Evolutionary conservation across 2,113 vertebrate species (phyloP).

Genomic region (Bombycilla garrulus): DNA sequence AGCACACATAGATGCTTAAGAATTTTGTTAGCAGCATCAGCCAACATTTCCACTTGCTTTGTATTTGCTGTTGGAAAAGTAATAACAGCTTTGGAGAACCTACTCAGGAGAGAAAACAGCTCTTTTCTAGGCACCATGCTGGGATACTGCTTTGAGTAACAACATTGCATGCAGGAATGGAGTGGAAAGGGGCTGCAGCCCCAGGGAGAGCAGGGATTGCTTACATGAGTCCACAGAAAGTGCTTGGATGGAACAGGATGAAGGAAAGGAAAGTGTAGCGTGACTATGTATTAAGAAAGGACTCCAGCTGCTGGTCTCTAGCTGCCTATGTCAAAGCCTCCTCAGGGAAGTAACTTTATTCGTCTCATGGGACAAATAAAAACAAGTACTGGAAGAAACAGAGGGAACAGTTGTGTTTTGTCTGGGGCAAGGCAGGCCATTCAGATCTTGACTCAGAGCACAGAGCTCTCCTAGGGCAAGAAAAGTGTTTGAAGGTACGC

Average conservation of each 20-base stretch:
- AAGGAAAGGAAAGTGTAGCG: slow-evolving; percentile 18
- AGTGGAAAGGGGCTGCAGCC: slow-evolving; percentile 21
- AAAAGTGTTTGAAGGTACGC: background rate
- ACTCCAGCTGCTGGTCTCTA: slow-evolving; percentile 44
- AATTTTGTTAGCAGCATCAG: slow-evolving; percentile 46
- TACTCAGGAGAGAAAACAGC: slow-evolving; percentile 58
- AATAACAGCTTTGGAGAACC: slow-evolving; percentile 48
- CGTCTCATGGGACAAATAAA: slow-evolving; percentile 2
- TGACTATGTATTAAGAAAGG: background rate
- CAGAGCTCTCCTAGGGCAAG: background rate
- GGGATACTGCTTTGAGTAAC: slow-evolving; percentile 58
- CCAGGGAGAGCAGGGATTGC: background rate
- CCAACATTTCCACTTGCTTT: slow-evolving; percentile 58
- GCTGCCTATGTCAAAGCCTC: slow-evolving; percentile 13
- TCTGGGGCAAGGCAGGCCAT: background rate
- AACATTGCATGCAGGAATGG: slow-evolving; percentile 35
- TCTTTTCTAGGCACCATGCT: slow-evolving; percentile 25
- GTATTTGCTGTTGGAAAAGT: slow-evolving; percentile 60
- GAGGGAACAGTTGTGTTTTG: background rate
- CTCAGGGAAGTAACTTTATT: background rate
- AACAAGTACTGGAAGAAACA: slow-evolving; percentile 34
- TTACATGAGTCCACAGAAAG: background rate
- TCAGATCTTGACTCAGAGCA: background rate
- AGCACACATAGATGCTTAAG: slow-evolving; percentile 29
- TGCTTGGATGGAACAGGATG: background rate